Evolutionary conservation across 1,140 invertebrate species (phyloP), one percentile per base, ranked within the genome.

Genomic region (Danaus melanippus): DNA sequence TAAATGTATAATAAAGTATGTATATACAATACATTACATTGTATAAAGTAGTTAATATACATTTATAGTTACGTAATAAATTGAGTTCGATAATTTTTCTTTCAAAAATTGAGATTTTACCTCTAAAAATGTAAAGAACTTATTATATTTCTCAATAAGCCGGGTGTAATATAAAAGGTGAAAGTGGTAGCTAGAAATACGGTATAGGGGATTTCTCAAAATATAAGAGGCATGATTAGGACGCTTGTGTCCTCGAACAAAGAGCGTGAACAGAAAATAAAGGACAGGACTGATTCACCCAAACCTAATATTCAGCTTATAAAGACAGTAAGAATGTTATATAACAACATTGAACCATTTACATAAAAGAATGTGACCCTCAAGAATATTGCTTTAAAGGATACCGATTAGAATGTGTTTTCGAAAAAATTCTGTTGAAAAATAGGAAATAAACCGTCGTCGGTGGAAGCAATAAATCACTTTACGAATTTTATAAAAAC

Each of bases 191-290:
- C 21, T 4, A 46, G 11, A 46, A 46, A 12, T 46, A 12, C 40
- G 40, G 9, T 10, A 55, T 48, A 55, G 40, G 46, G 46, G 46
- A 49, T 55, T 49, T 48, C 61, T 45, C 53, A 48, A 57, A 66
- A 63, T 53, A 47, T 53, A 57, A 53, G 58, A 57, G 60, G 62
- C 67, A 67, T 71, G 73, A 71, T 71, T 71, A 68, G 65, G 64
- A 64, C 51, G 54, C 49, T 60, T 69, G 56, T 68, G 55, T 66
- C 54, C 45, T 53, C 58, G 64, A 66, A 66, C 67, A 68, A 71
- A 74, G 64, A 66, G 66, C 71, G 68, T 67, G 56, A 67, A 67
- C 63, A 65, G 69, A 69, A 69, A 77, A 71, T 69, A 76, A 76
- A 68, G 58, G 66, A 62, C 50, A 44, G 43, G 55, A 60, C 63